Percentiles rank a stretch among this genome's conserved stretches.
Evolutionary conservation across 2,797 vertebrate species (phyloP).

Genomic region (Mallotus villosus): DNA sequence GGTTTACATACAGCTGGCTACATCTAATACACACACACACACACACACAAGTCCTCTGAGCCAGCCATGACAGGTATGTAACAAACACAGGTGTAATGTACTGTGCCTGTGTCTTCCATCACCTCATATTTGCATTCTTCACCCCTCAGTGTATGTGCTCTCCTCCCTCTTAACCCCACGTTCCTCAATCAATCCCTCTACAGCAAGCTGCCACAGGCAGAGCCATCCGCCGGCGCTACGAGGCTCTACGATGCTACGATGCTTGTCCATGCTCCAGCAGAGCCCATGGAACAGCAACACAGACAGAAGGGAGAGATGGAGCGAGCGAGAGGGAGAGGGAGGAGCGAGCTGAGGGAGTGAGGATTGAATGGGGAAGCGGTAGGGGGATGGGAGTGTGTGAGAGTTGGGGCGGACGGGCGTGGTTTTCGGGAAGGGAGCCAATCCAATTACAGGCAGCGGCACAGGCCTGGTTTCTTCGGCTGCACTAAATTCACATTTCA

Average conservation of each 20-base stretch:
- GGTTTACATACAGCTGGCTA: not conserved
- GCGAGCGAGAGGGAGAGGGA: slow-evolving; percentile 28
- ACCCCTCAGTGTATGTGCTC: slow-evolving; percentile 41
- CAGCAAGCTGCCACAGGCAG: slow-evolving; percentile 46
- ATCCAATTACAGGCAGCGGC: slow-evolving; percentile 84
- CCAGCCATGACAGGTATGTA: no score
- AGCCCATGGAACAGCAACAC: slow-evolving; percentile 69
- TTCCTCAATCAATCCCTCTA: slow-evolving; percentile 56
- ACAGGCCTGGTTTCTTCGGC: slow-evolving; percentile 70
- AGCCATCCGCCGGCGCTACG: slow-evolving; percentile 42
- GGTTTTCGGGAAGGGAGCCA: slow-evolving; percentile 83
- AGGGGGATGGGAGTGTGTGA: slow-evolving; percentile 52
- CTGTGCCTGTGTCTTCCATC: not conserved
- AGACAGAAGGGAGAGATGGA: slow-evolving; percentile 43
- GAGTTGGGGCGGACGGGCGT: slow-evolving; percentile 35
- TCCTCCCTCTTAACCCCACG: slow-evolving; percentile 55
- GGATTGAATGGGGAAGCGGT: slow-evolving; percentile 15
- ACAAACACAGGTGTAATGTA: not conserved
- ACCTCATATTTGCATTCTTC: slow-evolving; percentile 37
- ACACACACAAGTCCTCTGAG: not conserved
- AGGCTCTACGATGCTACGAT: slow-evolving; percentile 49
- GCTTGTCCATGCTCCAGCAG: slow-evolving; percentile 63
- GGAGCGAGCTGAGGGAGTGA: slow-evolving; percentile 18
- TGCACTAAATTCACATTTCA: slow-evolving; percentile 78
- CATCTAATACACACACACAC: not conserved